These are phyloP conservation scores for Adineta ricciae DNA, from an alignment of 2,888 invertebrate genomes.

Conservation along the genomic window DNA sequence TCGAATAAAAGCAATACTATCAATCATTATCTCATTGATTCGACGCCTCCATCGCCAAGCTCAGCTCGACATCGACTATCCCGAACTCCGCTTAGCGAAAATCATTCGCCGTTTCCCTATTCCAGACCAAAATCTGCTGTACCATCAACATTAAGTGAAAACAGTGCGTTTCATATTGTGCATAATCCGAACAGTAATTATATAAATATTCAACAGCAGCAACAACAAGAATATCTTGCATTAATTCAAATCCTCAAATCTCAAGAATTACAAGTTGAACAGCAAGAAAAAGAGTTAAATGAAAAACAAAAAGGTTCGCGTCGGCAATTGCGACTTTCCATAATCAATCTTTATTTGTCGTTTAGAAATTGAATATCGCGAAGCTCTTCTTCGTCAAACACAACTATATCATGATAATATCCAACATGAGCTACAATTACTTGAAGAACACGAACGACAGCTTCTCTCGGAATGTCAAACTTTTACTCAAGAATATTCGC, in stretches of 20 bases:
- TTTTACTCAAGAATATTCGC: not conserved
- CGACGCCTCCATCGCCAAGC: too few species aligned
- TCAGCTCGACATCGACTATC: not conserved
- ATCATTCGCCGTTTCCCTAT: not conserved
- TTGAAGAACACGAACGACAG: not conserved
- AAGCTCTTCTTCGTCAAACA: not conserved
- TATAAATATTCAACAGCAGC: not conserved
- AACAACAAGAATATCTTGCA: not conserved
- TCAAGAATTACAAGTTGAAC: conserved; percentile 11
- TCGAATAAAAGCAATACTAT: not conserved
- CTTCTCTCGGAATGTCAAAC: not conserved
- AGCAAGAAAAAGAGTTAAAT: not conserved
- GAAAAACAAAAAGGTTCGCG: not conserved
- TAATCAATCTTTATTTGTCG: not conserved
- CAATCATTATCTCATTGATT: not conserved
- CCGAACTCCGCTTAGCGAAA: not conserved
- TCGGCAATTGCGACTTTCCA: too few species aligned
- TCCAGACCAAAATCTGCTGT: not conserved
- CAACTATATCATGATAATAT: not conserved
- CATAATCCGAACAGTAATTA: not conserved
- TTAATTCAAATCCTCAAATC: not conserved
- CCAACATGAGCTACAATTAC: not conserved
- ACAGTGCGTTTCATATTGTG: conserved; percentile 2
- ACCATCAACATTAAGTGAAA: not conserved
- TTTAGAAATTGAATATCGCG: conserved; percentile 18